phyloP scores from a whole-genome alignment of 2,113 vertebrate species.

The Melanerpes aurifrons region DNA sequence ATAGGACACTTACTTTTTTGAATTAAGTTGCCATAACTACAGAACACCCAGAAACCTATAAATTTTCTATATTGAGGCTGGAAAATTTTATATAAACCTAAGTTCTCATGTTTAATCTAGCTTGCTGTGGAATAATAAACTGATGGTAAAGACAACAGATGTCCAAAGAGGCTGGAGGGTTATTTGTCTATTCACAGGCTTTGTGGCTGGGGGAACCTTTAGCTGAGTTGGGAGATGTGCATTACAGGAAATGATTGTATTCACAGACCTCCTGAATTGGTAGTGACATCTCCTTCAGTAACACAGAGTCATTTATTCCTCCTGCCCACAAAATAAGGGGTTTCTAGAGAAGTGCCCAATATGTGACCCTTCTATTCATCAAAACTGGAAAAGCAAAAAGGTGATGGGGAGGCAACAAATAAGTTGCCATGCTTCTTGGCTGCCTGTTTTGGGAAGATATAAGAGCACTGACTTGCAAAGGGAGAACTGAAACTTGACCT shows the following conservation, averaged over 20 bases:
- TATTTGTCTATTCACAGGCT: neutral
- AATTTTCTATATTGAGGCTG: neutral
- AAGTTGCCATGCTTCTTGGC: neutral
- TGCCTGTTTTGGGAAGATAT: neutral
- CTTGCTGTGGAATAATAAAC: neutral
- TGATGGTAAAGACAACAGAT: neutral
- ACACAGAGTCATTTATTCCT: neutral
- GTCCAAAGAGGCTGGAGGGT: neutral
- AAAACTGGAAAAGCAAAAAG: neutral
- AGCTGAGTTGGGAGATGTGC: neutral
- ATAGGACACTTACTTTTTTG: neutral
- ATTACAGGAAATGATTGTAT: neutral
- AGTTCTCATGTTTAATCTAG: neutral
- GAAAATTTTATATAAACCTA: neutral
- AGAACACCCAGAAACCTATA: neutral
- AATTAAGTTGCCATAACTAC: neutral
- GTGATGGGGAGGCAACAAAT: neutral
- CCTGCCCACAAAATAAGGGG: neutral
- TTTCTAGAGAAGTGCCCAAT: neutral
- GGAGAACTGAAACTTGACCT: neutral
- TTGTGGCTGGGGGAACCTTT: neutral
- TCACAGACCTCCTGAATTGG: neutral
- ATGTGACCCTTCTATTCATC: neutral
- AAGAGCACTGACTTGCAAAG: neutral
- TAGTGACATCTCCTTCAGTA: neutral